Percentiles rank a stretch among this genome's conserved stretches.
Evolutionary conservation across 1,140 invertebrate genomes (phyloP).

Genomic region (Drosophila tristis): DNA sequence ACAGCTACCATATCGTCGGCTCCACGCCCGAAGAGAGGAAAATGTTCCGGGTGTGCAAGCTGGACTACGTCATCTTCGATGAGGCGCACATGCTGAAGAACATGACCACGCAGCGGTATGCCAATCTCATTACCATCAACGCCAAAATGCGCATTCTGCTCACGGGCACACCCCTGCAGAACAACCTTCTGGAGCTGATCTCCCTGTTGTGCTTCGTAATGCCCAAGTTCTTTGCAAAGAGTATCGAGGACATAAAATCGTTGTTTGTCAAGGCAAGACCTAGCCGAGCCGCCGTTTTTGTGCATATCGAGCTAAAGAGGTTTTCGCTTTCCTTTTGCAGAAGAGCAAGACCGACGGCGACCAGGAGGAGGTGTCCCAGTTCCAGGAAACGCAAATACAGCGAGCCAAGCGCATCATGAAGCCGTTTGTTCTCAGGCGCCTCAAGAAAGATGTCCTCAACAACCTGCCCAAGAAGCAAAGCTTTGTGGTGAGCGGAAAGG

Average conservation of each 20-base stretch:
- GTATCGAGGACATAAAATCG: slow-evolving; percentile 94
- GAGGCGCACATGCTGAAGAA: slow-evolving; percentile 99
- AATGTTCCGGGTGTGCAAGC: slow-evolving; percentile 94
- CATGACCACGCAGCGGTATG: slow-evolving; percentile 96
- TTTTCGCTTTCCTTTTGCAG: slow-evolving; percentile 42
- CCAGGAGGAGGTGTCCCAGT: slow-evolving; percentile 88
- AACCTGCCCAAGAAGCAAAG: slow-evolving; percentile 93
- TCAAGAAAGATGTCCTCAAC: slow-evolving; percentile 94
- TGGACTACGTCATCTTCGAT: slow-evolving; percentile 98
- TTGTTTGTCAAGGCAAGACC: slow-evolving; percentile 89
- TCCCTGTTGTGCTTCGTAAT: slow-evolving; percentile 97
- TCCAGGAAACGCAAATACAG: slow-evolving; percentile 94
- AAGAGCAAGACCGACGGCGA: slow-evolving; percentile 83
- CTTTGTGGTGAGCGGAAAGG: slow-evolving; percentile 85
- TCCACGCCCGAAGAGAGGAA: slow-evolving; percentile 94
- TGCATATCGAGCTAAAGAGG: no score
- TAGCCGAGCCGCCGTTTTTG: fast-evolving
- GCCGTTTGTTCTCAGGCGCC: slow-evolving; percentile 95
- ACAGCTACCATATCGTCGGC: slow-evolving; percentile 89
- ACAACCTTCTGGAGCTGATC: slow-evolving; percentile 97
- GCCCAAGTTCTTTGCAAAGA: slow-evolving; percentile 96
- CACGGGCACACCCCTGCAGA: slow-evolving; percentile 97
- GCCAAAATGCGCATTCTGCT: slow-evolving; percentile 92
- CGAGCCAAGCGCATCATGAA: slow-evolving; percentile 98
- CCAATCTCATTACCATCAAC: slow-evolving; percentile 95